These are phyloP conservation scores for Acanthisitta chloris DNA, from an alignment of 2,113 vertebrate species.

Conservation along the genomic window DNA sequence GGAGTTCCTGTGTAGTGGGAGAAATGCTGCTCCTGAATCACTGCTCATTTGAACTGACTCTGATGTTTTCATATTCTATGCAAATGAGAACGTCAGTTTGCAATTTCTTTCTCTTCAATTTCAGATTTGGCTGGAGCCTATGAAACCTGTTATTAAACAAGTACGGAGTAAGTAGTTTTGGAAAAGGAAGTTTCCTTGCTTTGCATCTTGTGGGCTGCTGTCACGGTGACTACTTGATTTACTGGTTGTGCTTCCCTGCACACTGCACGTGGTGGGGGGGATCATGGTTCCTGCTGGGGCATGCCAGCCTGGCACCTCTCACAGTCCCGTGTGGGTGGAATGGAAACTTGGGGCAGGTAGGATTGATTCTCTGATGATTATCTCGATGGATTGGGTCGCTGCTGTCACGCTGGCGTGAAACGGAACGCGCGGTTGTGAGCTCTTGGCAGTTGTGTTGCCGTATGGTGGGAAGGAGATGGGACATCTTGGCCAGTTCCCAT, in stretches of 20 bases:
- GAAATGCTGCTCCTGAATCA: neutral
- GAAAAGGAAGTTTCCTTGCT: constrained; percentile 39
- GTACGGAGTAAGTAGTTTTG: constrained; percentile 86
- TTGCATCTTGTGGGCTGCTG: constrained; percentile 42
- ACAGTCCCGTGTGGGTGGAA: constrained; percentile 13
- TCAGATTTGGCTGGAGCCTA: constrained; percentile 94
- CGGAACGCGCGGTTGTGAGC: neutral
- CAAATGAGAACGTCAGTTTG: neutral
- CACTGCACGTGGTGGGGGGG: neutral
- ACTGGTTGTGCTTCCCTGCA: constrained; percentile 24
- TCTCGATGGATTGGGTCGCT: neutral
- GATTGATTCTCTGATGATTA: neutral
- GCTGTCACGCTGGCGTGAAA: neutral
- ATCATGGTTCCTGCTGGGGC: neutral
- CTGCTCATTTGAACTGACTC: neutral
- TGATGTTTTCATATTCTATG: neutral
- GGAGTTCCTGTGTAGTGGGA: neutral
- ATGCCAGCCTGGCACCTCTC: neutral
- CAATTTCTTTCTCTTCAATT: constrained; percentile 49
- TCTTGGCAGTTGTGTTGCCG: neutral
- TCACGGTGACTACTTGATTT: constrained; percentile 38
- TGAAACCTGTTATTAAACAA: constrained; percentile 89
- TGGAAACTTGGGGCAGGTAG: neutral
- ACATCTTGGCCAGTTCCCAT: neutral
- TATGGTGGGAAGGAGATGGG: neutral